phyloP scores from a whole-genome alignment of 2,797 vertebrate species.

The Cyclura pinguis region DNA sequence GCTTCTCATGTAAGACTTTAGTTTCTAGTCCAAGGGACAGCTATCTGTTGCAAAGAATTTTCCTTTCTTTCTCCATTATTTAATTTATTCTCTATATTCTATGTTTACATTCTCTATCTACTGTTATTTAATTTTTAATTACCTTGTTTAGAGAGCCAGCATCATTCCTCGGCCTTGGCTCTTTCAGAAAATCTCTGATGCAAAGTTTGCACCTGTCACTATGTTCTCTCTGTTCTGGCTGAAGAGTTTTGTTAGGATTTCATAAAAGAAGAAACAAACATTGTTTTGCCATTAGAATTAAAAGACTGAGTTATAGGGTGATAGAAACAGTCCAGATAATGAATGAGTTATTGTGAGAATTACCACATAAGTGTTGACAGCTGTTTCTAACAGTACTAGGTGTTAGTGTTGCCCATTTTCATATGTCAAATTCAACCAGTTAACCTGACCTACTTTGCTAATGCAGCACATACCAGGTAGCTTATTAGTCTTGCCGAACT shows the following conservation, averaged over 20 bases:
- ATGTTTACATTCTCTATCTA: background rate
- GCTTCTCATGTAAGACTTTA: background rate
- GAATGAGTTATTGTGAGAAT: background rate
- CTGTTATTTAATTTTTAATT: background rate
- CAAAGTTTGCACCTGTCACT: background rate
- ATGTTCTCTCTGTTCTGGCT: background rate
- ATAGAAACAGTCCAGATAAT: background rate
- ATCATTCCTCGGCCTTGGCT: background rate
- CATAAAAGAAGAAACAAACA: background rate
- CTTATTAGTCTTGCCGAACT: background rate
- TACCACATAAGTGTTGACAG: background rate
- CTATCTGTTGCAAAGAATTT: background rate
- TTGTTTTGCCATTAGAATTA: background rate
- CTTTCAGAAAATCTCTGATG: too few species aligned
- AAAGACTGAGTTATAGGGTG: constrained; percentile 20
- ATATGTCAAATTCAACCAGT: constrained; percentile 10
- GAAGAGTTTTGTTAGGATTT: background rate
- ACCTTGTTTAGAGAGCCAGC: background rate
- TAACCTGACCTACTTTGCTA: background rate
- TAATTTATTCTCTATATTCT: too few species aligned
- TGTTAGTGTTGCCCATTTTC: background rate
- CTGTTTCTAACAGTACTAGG: background rate
- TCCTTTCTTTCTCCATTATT: background rate
- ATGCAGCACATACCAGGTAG: constrained; percentile 1
- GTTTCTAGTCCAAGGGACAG: background rate